Conservation (phyloP, 2,888 invertebrate genomes). For the Limnephilus rhombicus region DNA sequence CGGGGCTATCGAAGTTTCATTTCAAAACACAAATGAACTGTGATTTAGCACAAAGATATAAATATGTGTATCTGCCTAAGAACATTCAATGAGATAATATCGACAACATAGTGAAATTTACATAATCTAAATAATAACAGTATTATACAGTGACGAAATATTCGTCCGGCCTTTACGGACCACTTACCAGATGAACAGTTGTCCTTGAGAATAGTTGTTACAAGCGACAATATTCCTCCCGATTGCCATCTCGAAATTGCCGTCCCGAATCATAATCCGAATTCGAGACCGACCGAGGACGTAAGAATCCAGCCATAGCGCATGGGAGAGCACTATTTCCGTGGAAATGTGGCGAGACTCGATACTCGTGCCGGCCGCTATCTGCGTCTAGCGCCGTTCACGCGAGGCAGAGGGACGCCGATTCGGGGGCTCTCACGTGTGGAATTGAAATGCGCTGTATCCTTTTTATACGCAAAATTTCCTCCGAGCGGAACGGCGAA, state of each 20-base stretch:
- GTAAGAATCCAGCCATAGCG: neutral
- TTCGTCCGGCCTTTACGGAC: neutral
- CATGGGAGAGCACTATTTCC: conserved; percentile 2
- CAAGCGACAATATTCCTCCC: neutral
- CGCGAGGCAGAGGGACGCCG: neutral
- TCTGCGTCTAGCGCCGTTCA: conserved; percentile 6
- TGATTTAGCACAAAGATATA: neutral
- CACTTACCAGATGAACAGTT: neutral
- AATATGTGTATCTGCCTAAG: neutral
- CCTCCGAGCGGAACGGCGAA: conserved; percentile 13
- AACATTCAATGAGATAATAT: neutral
- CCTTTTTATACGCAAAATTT: conserved; percentile 40
- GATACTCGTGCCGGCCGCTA: neutral
- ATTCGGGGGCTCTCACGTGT: conserved; percentile 11
- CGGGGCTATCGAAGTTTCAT: no score
- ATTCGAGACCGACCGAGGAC: neutral
- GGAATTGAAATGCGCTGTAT: conserved; percentile 37
- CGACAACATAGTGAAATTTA: neutral
- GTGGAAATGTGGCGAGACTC: neutral
- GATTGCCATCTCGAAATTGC: neutral
- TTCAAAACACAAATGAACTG: no score
- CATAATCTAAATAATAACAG: neutral
- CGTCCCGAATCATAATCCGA: neutral
- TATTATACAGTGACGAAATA: neutral
- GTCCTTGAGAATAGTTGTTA: neutral